These are phyloP conservation scores for Proctacanthus coquilletti DNA, from an alignment of 1,140 invertebrate genomes.

Conservation along the genomic window DNA sequence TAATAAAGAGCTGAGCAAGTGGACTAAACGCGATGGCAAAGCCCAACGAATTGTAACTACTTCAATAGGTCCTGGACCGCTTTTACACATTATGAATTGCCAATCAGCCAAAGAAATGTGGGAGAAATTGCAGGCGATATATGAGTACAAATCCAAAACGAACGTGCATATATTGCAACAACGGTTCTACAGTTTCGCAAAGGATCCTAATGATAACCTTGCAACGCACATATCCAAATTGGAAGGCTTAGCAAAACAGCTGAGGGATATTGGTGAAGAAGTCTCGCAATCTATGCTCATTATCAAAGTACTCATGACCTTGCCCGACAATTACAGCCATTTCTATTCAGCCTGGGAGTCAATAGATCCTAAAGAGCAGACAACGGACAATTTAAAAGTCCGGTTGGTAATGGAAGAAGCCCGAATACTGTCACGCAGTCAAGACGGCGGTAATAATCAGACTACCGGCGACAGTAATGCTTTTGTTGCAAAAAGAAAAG, in stretches of 20 bases:
- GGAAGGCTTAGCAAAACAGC: constrained; percentile 7
- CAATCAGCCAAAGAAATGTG: constrained; percentile 23
- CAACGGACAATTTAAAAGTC: constrained; percentile 9
- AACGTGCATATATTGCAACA: constrained; percentile 23
- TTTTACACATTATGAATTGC: constrained; percentile 21
- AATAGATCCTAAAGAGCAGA: constrained; percentile 11
- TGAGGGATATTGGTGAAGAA: constrained; percentile 13
- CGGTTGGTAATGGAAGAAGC: constrained; percentile 14
- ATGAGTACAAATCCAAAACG: constrained; percentile 25
- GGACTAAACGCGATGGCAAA: constrained; percentile 9
- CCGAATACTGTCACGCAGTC: constrained; percentile 5
- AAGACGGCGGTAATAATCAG: too few relatives aligned
- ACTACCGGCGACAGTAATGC: background rate
- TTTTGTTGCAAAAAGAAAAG: constrained; percentile 2
- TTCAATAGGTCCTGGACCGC: constrained; percentile 13
- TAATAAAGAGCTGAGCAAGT: background rate
- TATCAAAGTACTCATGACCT: constrained; percentile 20
- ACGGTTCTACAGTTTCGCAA: constrained; percentile 15
- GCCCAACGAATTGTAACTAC: constrained; percentile 15
- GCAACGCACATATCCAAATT: constrained; percentile 11
- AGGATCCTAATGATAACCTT: constrained; percentile 9
- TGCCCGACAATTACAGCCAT: constrained; percentile 15
- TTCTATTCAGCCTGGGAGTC: constrained; percentile 16
- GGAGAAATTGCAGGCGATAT: constrained; percentile 17
- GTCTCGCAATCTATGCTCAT: constrained; percentile 15